Evolutionary conservation across 2,797 vertebrate genomes (phyloP).

Genomic region (Lepilemur septentrionalis): DNA sequence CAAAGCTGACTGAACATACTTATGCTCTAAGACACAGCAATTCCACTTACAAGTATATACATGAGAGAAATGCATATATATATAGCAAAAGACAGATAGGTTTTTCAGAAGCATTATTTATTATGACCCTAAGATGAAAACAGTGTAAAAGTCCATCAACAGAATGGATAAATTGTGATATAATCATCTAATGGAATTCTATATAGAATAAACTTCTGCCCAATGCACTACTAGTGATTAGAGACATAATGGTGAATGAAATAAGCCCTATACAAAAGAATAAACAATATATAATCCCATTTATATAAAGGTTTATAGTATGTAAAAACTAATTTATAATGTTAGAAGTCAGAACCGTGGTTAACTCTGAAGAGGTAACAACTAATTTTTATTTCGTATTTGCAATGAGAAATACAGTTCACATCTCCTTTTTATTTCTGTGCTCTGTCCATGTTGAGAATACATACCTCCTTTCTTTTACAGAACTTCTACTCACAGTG

Average conservation of each 20-base stretch:
- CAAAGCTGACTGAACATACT: not conserved
- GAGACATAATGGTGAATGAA: not conserved
- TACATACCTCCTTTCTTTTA: constrained; percentile 31
- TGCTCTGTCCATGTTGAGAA: not conserved
- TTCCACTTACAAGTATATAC: constrained; percentile 17
- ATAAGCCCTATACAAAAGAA: not conserved
- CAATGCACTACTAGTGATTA: constrained; percentile 49
- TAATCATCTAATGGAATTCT: constrained; percentile 37
- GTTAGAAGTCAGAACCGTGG: constrained; percentile 14
- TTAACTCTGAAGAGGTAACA: constrained; percentile 5
- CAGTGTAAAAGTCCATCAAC: not conserved
- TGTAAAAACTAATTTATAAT: constrained; percentile 31
- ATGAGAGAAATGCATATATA: not conserved
- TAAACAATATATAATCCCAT: not conserved
- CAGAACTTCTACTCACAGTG: constrained; percentile 33
- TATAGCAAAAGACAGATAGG: constrained; percentile 20
- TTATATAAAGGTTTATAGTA: constrained; percentile 36
- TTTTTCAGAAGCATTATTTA: constrained; percentile 51
- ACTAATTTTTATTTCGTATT: constrained; percentile 33
- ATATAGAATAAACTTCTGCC: constrained; percentile 42
- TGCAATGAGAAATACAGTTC: constrained; percentile 39
- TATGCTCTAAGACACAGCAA: not conserved
- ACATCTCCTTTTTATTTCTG: constrained; percentile 2
- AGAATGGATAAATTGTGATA: constrained; percentile 20
- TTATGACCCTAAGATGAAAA: constrained; percentile 41